These are phyloP conservation scores for Anomalospiza imberbis DNA, from an alignment of 2,797 vertebrate genomes.

Conservation along the genomic window DNA sequence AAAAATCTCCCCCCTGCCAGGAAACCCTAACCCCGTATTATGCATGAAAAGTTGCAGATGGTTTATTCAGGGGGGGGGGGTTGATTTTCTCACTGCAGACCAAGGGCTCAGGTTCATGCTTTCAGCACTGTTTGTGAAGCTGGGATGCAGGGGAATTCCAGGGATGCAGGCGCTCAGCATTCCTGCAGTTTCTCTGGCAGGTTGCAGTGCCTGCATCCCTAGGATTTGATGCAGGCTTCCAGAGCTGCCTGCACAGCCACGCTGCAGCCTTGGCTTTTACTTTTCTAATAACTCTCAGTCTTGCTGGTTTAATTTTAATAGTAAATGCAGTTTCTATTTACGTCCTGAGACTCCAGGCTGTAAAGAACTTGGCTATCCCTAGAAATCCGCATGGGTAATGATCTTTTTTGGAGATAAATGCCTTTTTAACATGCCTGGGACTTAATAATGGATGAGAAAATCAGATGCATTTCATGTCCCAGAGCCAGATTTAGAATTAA, in stretches of 20 bases:
- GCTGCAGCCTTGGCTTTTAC: neutral
- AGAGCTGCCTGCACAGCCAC: neutral
- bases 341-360: neutral
- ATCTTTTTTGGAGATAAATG: neutral
- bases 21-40: neutral
- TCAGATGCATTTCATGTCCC: neutral
- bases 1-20: neutral
- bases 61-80: neutral
- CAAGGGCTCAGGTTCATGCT: rapidly evolving
- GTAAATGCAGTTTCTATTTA: neutral
- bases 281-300: neutral
- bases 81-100: neutral
- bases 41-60: neutral
- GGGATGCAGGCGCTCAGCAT: neutral
- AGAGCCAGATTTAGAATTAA: neutral
- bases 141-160: neutral
- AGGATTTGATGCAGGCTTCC: neutral
- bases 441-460: constrained; percentile 24
- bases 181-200: neutral
- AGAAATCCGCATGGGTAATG: neutral
- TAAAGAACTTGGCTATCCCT: neutral
- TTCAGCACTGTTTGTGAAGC: rapidly evolving
- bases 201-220: neutral
- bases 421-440: neutral
- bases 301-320: neutral